Evolutionary conservation across 2,797 vertebrate species (phyloP).

Genomic region (Rhinophrynus dorsalis): DNA sequence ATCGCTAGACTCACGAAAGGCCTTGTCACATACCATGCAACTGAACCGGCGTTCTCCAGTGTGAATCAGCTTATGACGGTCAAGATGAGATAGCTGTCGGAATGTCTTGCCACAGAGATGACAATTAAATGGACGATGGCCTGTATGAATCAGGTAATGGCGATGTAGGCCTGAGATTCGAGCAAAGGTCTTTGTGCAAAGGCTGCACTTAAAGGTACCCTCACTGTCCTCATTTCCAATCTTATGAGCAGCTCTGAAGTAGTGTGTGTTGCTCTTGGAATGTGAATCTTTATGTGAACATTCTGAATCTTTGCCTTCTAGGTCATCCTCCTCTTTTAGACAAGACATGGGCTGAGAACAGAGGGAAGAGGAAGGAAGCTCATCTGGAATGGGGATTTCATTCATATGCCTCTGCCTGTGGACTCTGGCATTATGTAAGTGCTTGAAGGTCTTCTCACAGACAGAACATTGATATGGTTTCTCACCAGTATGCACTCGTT

Average conservation of each 20-base stretch:
- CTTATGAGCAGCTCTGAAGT: too few species aligned
- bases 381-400: neutral
- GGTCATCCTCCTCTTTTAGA: neutral
- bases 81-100: slow-evolving; percentile 81
- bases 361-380: neutral
- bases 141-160: slow-evolving; percentile 75
- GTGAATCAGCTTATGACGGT: slow-evolving; percentile 84
- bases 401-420: neutral
- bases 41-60: slow-evolving; percentile 81
- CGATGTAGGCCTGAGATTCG: slow-evolving; percentile 68
- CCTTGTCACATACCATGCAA: slow-evolving; percentile 79
- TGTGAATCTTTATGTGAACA: neutral
- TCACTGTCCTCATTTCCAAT: neutral
- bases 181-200: slow-evolving; percentile 64
- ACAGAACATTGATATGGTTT: neutral
- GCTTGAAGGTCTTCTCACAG: slow-evolving; percentile 4
- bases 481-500: slow-evolving; percentile 59
- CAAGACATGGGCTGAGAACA: neutral
- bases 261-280: neutral
- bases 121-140: slow-evolving; percentile 79
- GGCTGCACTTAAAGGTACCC: slow-evolving; percentile 63
- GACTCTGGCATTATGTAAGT: neutral
- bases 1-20: slow-evolving; percentile 80
- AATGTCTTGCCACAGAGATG: slow-evolving; percentile 80
- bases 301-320: neutral